Evolutionary conservation across 2,113 vertebrate species (phyloP).

Genomic region (Heterotilapia buettikoferi): DNA sequence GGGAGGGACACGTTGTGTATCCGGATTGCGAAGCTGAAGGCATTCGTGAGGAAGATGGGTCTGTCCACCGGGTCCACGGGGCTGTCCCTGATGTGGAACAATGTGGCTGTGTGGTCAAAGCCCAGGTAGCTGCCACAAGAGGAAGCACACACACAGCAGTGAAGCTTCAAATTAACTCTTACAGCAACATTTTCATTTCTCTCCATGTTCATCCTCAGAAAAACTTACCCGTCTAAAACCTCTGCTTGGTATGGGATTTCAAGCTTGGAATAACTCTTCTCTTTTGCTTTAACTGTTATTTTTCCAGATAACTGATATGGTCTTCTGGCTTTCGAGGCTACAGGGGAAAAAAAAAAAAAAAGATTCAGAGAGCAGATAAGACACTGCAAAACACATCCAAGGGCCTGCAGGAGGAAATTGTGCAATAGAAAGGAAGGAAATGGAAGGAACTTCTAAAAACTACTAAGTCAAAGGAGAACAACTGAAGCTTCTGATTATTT

Average conservation of each 20-base stretch:
- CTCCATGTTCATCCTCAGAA: not conserved
- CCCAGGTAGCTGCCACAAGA: slow-evolving; percentile 79
- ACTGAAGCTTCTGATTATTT: not conserved
- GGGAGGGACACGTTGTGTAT: slow-evolving; percentile 91
- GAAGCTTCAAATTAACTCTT: not conserved
- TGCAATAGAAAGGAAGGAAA: not conserved
- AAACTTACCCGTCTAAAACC: slow-evolving; percentile 92
- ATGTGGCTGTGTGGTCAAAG: slow-evolving; percentile 91
- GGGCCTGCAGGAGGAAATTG: slow-evolving; percentile 11
- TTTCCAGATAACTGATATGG: slow-evolving; percentile 91
- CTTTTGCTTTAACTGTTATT: slow-evolving; percentile 98
- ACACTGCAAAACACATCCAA: not conserved
- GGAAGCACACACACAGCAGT: not conserved
- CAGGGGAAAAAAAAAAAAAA: not conserved
- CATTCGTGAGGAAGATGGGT: slow-evolving; percentile 89
- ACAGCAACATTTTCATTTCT: not conserved
- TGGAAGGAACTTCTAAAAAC: not conserved
- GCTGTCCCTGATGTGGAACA: slow-evolving; percentile 94
- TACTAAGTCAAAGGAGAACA: not conserved
- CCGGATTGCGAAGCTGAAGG: slow-evolving; percentile 86
- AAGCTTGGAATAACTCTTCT: slow-evolving; percentile 98
- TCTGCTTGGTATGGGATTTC: slow-evolving; percentile 99
- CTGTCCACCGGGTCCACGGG: slow-evolving; percentile 88
- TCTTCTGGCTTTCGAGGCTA: slow-evolving; percentile 94
- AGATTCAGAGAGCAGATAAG: not conserved